A percentile compares a stretch with the other conserved stretches of the same genome.
These are phyloP conservation scores for Syngnathus scovelli DNA, from an alignment of 2,113 vertebrate genomes.

Conservation along the genomic window DNA sequence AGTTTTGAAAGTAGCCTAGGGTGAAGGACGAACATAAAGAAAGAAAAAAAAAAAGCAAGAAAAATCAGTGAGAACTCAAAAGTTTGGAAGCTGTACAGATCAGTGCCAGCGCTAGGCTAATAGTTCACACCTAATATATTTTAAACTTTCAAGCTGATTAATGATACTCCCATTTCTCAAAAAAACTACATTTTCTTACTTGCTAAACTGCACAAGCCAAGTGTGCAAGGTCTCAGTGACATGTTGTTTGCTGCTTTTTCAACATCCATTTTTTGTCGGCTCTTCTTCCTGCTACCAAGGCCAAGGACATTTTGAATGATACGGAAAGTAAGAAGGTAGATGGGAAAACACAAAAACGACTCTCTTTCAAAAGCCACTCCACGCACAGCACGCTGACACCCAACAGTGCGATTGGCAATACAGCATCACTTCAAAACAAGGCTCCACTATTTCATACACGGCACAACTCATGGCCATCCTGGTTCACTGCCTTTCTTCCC, in stretches of 20 bases:
- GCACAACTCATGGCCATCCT: conserved; percentile 16
- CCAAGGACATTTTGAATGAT: conserved; percentile 39
- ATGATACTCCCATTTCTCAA: not conserved
- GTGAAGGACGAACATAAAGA: not conserved
- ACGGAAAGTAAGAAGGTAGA: conserved; percentile 43
- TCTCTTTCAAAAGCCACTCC: conserved; percentile 45
- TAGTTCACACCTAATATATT: conserved; percentile 4
- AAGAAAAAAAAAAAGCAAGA: not conserved
- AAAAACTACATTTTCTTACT: conserved; percentile 1
- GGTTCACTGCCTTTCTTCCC: conserved; percentile 19
- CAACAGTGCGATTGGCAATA: conserved; percentile 16
- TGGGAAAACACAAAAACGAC: conserved; percentile 28
- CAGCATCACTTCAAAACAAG: conserved; percentile 22
- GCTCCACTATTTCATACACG: conserved; percentile 30
- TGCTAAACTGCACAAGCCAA: conserved; percentile 18
- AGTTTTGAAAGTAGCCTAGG: not conserved
- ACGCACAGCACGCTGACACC: conserved; percentile 22
- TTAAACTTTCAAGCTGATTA: not conserved
- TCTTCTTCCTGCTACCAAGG: conserved; percentile 41
- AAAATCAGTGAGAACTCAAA: conserved; percentile 7
- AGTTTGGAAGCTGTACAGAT: not conserved
- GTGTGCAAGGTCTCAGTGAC: conserved; percentile 28
- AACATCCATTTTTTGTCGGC: conserved; percentile 20
- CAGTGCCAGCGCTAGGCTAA: conserved; percentile 1
- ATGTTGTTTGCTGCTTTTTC: conserved; percentile 26